A percentile compares a stretch with the other conserved stretches of the same genome.
Conservation (phyloP, 2,113 vertebrate species). For the Pterophyllum scalare region DNA sequence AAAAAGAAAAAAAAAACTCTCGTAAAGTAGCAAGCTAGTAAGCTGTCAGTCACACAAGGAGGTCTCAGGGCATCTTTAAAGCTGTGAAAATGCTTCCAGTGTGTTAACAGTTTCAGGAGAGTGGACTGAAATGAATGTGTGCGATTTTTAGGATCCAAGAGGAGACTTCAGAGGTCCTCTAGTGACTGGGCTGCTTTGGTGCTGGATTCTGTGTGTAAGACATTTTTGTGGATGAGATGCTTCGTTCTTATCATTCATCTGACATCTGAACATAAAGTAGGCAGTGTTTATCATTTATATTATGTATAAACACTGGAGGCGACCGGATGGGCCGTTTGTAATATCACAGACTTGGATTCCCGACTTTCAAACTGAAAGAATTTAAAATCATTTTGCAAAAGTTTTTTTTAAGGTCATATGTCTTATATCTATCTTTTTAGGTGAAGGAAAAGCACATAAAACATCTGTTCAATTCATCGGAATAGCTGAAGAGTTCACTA, state of each 20-base stretch:
- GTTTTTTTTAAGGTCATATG: neutral
- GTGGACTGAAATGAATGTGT: neutral
- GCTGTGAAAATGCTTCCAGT: slow-evolving; percentile 31
- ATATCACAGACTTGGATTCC: neutral
- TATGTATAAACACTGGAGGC: neutral
- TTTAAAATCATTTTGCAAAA: neutral
- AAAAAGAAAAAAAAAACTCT: slow-evolving; percentile 24
- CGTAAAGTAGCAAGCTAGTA: slow-evolving; percentile 32
- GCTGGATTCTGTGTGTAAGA: neutral
- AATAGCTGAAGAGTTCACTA: slow-evolving; percentile 21
- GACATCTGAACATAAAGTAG: neutral
- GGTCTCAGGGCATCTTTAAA: slow-evolving; percentile 33
- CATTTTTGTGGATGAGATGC: neutral
- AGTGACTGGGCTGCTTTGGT: neutral
- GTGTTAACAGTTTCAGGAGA: slow-evolving; percentile 7
- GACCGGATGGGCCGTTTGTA: neutral
- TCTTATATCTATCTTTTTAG: slow-evolving; percentile 21
- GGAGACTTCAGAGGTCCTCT: neutral
- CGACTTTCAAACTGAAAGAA: neutral
- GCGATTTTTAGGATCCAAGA: slow-evolving; percentile 6
- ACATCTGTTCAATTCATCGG: slow-evolving; percentile 14
- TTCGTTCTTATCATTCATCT: neutral
- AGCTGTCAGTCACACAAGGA: slow-evolving; percentile 49
- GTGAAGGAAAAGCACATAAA: neutral
- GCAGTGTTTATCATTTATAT: neutral